These are phyloP conservation scores for Ciconia maguari DNA, from an alignment of 2,113 vertebrate genomes.

Conservation along the genomic window DNA sequence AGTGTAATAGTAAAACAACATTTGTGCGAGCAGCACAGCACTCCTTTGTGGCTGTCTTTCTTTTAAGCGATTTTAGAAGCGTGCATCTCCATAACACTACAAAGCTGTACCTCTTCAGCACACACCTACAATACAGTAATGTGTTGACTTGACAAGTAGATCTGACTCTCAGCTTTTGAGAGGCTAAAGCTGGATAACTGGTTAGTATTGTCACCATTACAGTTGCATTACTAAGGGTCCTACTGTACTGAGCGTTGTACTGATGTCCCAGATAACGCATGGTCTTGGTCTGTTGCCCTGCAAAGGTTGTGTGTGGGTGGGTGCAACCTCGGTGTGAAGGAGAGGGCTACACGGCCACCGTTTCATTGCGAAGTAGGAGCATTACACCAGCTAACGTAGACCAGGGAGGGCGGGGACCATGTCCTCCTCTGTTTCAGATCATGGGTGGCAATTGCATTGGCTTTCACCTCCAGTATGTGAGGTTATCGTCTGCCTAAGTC, in stretches of 20 bases:
- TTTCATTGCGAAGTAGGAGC: not conserved
- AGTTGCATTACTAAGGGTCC: not conserved
- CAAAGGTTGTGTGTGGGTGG: not conserved
- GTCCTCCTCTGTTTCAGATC: not conserved
- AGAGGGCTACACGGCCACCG: fast-evolving
- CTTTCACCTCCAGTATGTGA: not conserved
- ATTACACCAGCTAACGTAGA: fast-evolving
- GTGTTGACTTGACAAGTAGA: not conserved
- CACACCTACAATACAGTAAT: fast-evolving
- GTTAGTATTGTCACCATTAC: not conserved
- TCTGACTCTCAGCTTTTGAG: not conserved
- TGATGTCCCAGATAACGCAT: fast-evolving
- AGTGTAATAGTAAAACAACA: fast-evolving
- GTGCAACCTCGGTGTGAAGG: not conserved
- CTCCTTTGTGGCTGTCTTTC: not conserved
- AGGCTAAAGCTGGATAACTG: not conserved
- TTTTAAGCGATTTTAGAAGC: not conserved
- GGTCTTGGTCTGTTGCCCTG: not conserved
- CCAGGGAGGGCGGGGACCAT: fast-evolving
- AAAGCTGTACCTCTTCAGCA: not conserved
- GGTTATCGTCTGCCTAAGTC: fast-evolving
- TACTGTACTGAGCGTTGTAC: fast-evolving
- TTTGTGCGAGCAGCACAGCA: not conserved
- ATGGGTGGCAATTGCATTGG: not conserved
- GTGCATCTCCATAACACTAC: fast-evolving